Evolutionary conservation across 2,113 vertebrate genomes (phyloP), one percentile per base, ranked within the genome.

Genomic region (Macquaria australasica): DNA sequence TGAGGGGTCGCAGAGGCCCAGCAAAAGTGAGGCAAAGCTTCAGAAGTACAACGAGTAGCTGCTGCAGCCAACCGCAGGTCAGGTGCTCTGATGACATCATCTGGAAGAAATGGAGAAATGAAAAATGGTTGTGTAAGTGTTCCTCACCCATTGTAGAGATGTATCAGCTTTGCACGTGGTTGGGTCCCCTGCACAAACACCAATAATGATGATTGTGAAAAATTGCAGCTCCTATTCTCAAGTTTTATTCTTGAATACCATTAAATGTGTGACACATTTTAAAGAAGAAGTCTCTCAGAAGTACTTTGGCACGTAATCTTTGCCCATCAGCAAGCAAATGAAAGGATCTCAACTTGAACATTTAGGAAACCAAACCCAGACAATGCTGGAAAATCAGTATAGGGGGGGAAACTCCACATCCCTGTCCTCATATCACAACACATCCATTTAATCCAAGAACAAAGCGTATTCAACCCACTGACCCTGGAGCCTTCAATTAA

Each of bases 31-130:
- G 67, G 23, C 89, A 89, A 51, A 95, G 89, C 84, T 89, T 94
- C 87, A 95, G 82, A 1, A 96, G 86, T 23, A 96, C 67, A 0
- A 94, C 28, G 3, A 96, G 88, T 1, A 96, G 91, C 91, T 90
- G 92, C 89, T 87, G 90, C 90, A 95, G 91, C 94, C 96, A 96
- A 86, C 92, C 87, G 18, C 87, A 74, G 79, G 79, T 87, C 87
- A 93, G 88, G 88, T 89, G 85, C 74, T 94, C 89, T 31, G 92
- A 93, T 90, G 95, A 91, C 95, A 92, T 95, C 90, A 93, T 96
- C 96, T 96, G 88, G 68, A 88, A 88, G 66, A 89, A 79, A 91
- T 16, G 81, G 16, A 90, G 73, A 88, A 59, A 88, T 75, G 43
- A 88, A 76, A 73, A 84, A 59, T 41, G 73, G n/a, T 41, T 45